phyloP scores from a whole-genome alignment of 2,113 vertebrate genomes.

The Butorides virescens region DNA sequence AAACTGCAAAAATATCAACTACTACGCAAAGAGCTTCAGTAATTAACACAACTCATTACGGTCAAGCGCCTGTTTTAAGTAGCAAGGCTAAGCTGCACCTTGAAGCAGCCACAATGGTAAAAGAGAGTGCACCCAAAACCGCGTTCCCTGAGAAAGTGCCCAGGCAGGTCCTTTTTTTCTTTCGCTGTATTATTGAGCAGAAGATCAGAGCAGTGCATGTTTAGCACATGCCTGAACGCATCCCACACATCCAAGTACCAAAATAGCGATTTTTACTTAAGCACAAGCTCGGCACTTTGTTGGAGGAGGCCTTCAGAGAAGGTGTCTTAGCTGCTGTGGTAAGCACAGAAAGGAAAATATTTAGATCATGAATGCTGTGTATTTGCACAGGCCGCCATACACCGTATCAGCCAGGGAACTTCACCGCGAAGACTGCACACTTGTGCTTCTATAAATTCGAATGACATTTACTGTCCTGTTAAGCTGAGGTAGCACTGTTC shows the following conservation, averaged over 20 bases:
- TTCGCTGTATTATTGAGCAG: background rate
- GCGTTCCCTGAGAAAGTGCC: background rate
- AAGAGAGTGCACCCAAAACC: background rate
- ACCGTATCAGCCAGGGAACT: background rate
- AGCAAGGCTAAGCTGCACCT: background rate
- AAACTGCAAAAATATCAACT: background rate
- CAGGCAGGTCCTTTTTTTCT: background rate
- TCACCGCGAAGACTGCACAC: background rate
- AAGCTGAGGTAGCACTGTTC: background rate
- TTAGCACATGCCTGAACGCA: background rate
- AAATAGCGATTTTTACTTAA: background rate
- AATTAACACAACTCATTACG: background rate
- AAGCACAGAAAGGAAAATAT: background rate
- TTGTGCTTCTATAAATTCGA: conserved; percentile 60
- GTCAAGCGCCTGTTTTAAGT: background rate
- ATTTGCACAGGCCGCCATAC: background rate
- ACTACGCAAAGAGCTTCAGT: background rate
- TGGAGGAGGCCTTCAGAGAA: background rate
- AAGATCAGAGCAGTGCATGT: background rate
- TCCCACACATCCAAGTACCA: background rate
- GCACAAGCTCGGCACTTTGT: background rate
- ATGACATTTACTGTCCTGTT: conserved; percentile 49
- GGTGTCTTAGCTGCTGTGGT: background rate
- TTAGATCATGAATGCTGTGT: background rate
- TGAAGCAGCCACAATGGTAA: background rate